These are phyloP conservation scores for Amazona guildingii DNA, from an alignment of 2,113 vertebrate genomes.

Conservation along the genomic window DNA sequence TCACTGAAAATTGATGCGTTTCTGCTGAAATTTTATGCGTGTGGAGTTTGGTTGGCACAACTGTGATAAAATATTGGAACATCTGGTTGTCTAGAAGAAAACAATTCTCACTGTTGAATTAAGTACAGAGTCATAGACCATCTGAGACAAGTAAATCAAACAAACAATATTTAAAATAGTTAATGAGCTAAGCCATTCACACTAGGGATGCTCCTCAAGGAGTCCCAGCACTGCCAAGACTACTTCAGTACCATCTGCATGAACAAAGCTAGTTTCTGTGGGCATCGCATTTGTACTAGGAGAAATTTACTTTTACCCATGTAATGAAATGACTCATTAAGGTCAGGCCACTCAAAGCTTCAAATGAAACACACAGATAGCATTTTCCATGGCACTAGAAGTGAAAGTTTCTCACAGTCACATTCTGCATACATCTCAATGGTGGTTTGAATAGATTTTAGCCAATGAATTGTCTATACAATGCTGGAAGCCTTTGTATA, in stretches of 20 bases:
- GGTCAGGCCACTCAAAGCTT: background rate
- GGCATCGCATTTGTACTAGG: background rate
- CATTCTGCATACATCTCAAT: background rate
- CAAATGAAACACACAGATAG: background rate
- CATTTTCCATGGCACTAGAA: background rate
- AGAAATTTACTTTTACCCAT: background rate
- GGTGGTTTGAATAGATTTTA: background rate
- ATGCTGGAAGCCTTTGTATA: background rate
- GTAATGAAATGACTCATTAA: background rate
- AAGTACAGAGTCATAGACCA: background rate
- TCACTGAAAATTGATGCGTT: slow-evolving; percentile 96
- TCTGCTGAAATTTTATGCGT: slow-evolving; percentile 92
- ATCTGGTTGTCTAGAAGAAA: slow-evolving; percentile 91
- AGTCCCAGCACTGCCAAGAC: background rate
- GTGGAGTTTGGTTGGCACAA: slow-evolving; percentile 96
- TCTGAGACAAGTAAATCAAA: background rate
- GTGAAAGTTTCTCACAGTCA: background rate
- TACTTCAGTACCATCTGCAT: background rate
- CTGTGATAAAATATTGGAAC: slow-evolving; percentile 99
- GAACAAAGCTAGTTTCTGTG: background rate
- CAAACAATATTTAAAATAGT: background rate
- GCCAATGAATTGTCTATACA: background rate
- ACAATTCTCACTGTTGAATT: background rate
- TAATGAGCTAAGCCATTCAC: background rate
- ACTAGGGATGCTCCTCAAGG: background rate